Conservation (phyloP, 1,140 invertebrate species). For the Microplitis mediator region DNA sequence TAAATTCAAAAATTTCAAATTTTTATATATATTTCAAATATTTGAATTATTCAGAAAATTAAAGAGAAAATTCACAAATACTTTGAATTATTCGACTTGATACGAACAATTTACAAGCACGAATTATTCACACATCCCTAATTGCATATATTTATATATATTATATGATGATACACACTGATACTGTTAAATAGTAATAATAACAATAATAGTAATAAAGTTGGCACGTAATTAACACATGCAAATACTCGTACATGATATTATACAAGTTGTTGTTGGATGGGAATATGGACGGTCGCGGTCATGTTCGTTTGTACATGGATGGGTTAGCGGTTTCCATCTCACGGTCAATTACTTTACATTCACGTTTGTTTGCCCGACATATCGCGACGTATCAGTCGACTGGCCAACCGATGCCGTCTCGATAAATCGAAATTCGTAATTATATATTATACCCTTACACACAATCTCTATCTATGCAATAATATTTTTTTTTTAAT, state of each 20-base stretch:
- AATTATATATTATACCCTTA: neutral
- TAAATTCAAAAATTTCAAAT: too few species aligned
- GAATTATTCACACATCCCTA: too few species aligned
- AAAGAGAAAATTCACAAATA: too few species aligned
- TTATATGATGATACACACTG: too few species aligned
- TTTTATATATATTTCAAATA: too few species aligned
- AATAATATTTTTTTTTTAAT: too few species aligned
- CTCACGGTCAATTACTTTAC: conserved; percentile 15
- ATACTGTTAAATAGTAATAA: too few species aligned
- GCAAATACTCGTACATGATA: conserved; percentile 21
- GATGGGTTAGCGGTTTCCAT: conserved; percentile 12
- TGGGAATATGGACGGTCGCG: conserved; percentile 15
- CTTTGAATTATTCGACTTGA: too few species aligned
- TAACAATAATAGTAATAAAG: neutral
- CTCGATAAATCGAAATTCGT: conserved; percentile 18
- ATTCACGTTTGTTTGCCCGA: conserved; percentile 6
- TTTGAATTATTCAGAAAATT: too few species aligned
- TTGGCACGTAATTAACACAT: conserved; percentile 21
- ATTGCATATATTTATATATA: too few species aligned
- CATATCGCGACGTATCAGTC: conserved; percentile 28
- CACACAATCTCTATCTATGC: neutral
- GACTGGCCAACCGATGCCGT: conserved; percentile 30
- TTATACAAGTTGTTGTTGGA: conserved; percentile 4
- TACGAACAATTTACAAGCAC: too few species aligned
- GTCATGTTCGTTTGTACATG: conserved; percentile 4